Base-by-base conservation (phyloP, 2,888 invertebrate genomes). In the Andricus curvator region DNA sequence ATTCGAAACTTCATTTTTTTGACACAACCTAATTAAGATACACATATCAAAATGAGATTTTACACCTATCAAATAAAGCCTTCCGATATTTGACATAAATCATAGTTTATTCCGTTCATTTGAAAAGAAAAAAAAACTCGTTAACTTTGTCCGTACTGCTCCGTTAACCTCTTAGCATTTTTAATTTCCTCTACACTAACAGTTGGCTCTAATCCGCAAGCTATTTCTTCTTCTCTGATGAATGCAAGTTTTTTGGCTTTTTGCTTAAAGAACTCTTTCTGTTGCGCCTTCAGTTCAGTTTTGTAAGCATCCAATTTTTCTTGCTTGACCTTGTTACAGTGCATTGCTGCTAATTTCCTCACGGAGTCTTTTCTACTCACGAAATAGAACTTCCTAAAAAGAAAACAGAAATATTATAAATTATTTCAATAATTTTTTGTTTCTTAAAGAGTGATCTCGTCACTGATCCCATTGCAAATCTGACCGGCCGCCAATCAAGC, bases 161-260 rank as follows among this genome's bases (percentile, higher is more conserved):
- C 93, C 20, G 95, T 91, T 88, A 95, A 94, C 77, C 94, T 90
- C 80, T 94, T 94, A 0, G 95, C 94, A 74, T 93, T 93, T 78
- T 94, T 94, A 48, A 97, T 96, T 82, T 97, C 95, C 84, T 96
- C 94, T 81, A 95, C 94, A 0, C 94, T 95, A 0, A 97, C 94
- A 0, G 96, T 96, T 0, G 96, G 93, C 2, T 94, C 93, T 1
- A 96, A 90, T 77, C 95, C 94, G 81, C 96, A 95, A 17, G 95
- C 95, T 68, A 94, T 93, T 90, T 98, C 97, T 91, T 97, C 97
- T 83, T 95, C 94, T 60, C 95, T 94, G n/a, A 98, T 96, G 88
- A 96, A 96, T 83, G 95, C 92, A 80, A 98, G 91, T 29, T 95
- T 95, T 68, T 95, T 94, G 1, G 96, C 93, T 90, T 98, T 98